These are phyloP conservation scores for Andrena trimmerana DNA, from an alignment of 2,888 invertebrate species.

Conservation along the genomic window DNA sequence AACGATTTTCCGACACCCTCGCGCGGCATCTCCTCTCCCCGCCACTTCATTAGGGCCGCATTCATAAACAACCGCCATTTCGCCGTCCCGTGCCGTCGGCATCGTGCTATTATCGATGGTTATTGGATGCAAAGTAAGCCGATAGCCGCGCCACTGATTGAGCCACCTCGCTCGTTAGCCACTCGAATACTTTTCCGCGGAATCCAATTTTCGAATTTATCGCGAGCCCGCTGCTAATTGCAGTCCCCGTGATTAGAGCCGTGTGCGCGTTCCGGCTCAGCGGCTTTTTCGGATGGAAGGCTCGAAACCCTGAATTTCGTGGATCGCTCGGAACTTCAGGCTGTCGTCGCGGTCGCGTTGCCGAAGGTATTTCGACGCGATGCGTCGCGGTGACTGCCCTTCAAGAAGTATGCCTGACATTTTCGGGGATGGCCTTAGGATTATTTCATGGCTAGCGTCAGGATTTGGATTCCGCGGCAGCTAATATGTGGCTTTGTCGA, in stretches of 20 bases:
- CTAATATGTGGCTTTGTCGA: neutral
- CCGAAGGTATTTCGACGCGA: neutral
- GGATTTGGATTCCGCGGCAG: neutral
- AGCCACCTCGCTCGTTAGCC: slow-evolving; percentile 27
- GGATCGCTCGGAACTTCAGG: slow-evolving; percentile 1
- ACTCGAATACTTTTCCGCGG: slow-evolving; percentile 12
- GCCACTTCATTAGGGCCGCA: slow-evolving; percentile 63
- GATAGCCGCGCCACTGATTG: slow-evolving; percentile 41
- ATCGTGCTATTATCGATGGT: slow-evolving; percentile 49
- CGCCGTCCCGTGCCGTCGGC: slow-evolving; percentile 5
- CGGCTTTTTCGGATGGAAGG: neutral
- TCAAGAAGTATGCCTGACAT: slow-evolving; percentile 11
- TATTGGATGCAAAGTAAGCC: slow-evolving; percentile 35
- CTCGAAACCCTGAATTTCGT: neutral
- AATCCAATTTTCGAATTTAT: slow-evolving; percentile 45
- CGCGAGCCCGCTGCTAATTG: slow-evolving; percentile 26
- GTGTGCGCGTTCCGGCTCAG: neutral
- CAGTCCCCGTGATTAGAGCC: slow-evolving; percentile 27
- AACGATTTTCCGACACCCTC: neutral
- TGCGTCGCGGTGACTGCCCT: slow-evolving; percentile 3
- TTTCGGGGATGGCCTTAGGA: neutral
- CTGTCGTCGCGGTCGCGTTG: neutral
- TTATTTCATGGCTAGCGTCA: slow-evolving; percentile 11
- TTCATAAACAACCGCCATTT: slow-evolving; percentile 66
- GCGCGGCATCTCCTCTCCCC: slow-evolving; percentile 1